Base-by-base conservation (phyloP, 2,888 invertebrate genomes). In the Scaptodrosophila latifasciaeformis region DNA sequence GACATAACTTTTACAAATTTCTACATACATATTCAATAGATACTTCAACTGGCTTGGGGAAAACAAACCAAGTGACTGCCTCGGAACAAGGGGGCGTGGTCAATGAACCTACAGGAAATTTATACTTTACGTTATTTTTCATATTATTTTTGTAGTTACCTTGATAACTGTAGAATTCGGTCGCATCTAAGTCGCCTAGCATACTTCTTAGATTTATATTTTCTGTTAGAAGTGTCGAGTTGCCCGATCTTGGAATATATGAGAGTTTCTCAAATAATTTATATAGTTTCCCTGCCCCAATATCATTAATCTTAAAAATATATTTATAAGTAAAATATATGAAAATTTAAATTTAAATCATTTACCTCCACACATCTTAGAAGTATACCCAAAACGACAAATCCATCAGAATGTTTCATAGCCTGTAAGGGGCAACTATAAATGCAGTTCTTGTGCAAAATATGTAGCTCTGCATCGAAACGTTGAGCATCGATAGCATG, bases 61-160 rank as follows among this genome's bases (percentile, higher is more conserved):
- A 78, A 6, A 74, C 65, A 39, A 78, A 67, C 81, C 81, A 93
- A 1, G 89, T 88, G 29, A 92, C 91, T 0, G 88, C 88, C 78
- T 92, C 92, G 52, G 89, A 88, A 79, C 93, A 93, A 4, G 57
- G 87, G 0, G 93, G 92, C 0, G 92, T 92, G 1, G 92, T 92
- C 45, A 92, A 86, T 0, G 92, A 92, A 0, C 93, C 93, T 17
- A 17, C 9, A 3, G n/a, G 2, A 21, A 7, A 21, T 10, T 6
- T 13, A 34, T 34, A 10, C 10, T 34, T 34, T 0, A 2, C 5
- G 9, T n/a, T 34, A 12, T 6, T 34, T 1, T 2, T 1, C 2
- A 9, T 15, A 13, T 15, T 37, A 37, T 2, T 13, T 9, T 17
- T 1, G 18, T 2, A 10, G 10, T 24, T 24, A 24, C 24, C 24